Evolutionary conservation across 2,888 invertebrate genomes (phyloP).

Genomic region (Dendrolimus pini): DNA sequence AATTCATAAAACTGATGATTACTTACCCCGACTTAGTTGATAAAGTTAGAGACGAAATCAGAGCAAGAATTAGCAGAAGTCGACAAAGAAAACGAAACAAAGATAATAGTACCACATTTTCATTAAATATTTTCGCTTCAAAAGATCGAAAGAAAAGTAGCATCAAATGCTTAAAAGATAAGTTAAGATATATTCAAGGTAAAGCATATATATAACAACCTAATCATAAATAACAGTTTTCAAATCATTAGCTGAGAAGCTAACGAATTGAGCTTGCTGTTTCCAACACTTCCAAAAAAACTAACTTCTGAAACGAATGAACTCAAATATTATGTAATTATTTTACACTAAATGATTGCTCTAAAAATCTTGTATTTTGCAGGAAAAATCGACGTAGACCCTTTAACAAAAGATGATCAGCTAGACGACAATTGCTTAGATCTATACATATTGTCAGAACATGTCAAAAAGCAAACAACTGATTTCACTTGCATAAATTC

Average conservation of each 20-base stretch:
- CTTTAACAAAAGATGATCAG: constrained; percentile 41
- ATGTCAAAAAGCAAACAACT: constrained; percentile 51
- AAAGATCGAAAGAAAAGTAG: constrained; percentile 63
- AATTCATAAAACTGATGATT: constrained; percentile 64
- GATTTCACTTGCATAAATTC: constrained; percentile 52
- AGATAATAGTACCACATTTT: constrained; percentile 26
- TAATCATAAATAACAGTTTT: too few relatives aligned
- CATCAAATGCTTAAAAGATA: constrained; percentile 68
- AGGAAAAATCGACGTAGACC: constrained; percentile 47
- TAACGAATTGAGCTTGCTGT: too few relatives aligned
- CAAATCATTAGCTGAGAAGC: too few relatives aligned
- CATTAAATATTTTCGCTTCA: constrained; percentile 62
- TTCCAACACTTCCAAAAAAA: too few relatives aligned
- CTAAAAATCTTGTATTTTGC: constrained; percentile 8
- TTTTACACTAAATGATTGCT: too few relatives aligned
- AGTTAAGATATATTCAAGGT: constrained; percentile 63
- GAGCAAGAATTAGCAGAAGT: constrained; percentile 41
- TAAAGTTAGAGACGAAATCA: constrained; percentile 44
- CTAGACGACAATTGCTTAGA: constrained; percentile 59
- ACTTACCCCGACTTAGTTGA: constrained; percentile 61
- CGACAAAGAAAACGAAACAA: constrained; percentile 32
- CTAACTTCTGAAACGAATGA: too few relatives aligned
- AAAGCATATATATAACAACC: constrained; percentile 2
- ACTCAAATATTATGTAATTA: too few relatives aligned
- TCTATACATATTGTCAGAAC: constrained; percentile 63